A percentile compares a stretch with the other conserved stretches of the same genome.
Conservation (phyloP, 1,140 invertebrate species). For the Andrena cerasifolii region DNA sequence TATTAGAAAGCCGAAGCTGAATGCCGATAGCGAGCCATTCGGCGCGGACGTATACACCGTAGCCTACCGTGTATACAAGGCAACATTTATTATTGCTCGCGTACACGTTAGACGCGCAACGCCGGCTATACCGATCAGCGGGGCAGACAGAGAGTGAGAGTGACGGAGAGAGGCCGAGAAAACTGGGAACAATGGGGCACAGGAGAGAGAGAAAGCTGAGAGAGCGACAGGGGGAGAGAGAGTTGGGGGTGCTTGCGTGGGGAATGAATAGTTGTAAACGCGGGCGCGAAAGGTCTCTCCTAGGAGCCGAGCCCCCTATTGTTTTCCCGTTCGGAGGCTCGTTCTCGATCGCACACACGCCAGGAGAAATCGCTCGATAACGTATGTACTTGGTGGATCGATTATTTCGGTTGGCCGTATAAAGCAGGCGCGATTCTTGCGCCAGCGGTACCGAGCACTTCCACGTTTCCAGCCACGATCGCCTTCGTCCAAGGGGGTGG, state of each 20-base stretch:
- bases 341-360: slow-evolving; percentile 41
- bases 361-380: slow-evolving; percentile 55
- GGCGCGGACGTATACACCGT: slow-evolving; percentile 33
- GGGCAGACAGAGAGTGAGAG: slow-evolving; percentile 17
- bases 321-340: slow-evolving; percentile 66
- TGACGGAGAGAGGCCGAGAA: slow-evolving; percentile 6
- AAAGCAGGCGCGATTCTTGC: slow-evolving; percentile 10
- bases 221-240: background rate
- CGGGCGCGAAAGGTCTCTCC: slow-evolving; percentile 71
- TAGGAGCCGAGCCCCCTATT: slow-evolving; percentile 67
- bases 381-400: slow-evolving; percentile 35
- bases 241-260: slow-evolving; percentile 56
- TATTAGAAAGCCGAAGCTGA: slow-evolving; percentile 72
- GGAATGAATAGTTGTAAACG: slow-evolving; percentile 71
- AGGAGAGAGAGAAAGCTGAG: slow-evolving; percentile 7
- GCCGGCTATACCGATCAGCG: background rate
- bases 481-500: slow-evolving; percentile 5
- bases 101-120: slow-evolving; percentile 37
- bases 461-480: background rate
- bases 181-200: background rate
- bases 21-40: slow-evolving; percentile 56
- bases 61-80: slow-evolving; percentile 51
- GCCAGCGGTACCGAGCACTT: background rate
- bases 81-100: slow-evolving; percentile 69
- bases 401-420: slow-evolving; percentile 49